Percentiles rank a stretch among this genome's conserved stretches.
Conservation (phyloP, 2,113 vertebrate species). For the Gobio gobio region DNA sequence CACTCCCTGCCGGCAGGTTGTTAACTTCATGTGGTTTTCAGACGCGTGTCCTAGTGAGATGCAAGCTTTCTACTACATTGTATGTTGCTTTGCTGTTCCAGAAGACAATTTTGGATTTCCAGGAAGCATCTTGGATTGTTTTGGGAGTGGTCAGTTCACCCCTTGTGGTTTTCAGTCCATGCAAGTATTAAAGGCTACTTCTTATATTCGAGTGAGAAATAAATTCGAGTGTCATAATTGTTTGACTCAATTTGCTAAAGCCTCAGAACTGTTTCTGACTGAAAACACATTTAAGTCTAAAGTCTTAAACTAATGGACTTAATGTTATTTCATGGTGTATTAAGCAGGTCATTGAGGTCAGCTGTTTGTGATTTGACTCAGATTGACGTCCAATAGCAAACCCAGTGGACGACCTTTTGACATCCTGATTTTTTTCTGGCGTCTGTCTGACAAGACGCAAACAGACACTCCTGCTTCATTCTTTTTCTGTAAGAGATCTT, state of each 20-base stretch:
- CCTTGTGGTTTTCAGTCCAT: background rate
- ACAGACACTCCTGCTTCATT: constrained; percentile 6
- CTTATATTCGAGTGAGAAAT: background rate
- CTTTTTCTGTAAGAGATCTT: background rate
- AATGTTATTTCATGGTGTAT: constrained; percentile 22
- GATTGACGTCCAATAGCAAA: constrained; percentile 23
- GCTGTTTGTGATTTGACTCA: constrained; percentile 9
- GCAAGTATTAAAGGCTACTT: background rate
- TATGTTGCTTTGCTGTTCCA: background rate
- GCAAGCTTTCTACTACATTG: background rate
- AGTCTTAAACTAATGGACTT: background rate
- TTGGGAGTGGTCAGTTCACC: background rate
- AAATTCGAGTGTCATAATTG: background rate
- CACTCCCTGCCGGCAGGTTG: background rate
- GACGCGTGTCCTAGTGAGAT: constrained; percentile 1
- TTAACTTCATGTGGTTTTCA: constrained; percentile 7
- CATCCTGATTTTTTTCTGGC: constrained; percentile 42
- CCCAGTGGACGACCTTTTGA: constrained; percentile 13
- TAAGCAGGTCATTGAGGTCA: background rate
- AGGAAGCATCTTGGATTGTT: background rate
- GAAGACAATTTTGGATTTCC: background rate
- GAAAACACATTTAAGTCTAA: background rate
- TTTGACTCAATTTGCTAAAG: constrained; percentile 1
- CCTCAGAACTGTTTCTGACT: background rate
- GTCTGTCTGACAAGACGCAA: constrained; percentile 30